Evolutionary conservation across 1,140 invertebrate species (phyloP), one percentile per base, ranked within the genome.

Genomic region (Ctenoplectra terminalis): DNA sequence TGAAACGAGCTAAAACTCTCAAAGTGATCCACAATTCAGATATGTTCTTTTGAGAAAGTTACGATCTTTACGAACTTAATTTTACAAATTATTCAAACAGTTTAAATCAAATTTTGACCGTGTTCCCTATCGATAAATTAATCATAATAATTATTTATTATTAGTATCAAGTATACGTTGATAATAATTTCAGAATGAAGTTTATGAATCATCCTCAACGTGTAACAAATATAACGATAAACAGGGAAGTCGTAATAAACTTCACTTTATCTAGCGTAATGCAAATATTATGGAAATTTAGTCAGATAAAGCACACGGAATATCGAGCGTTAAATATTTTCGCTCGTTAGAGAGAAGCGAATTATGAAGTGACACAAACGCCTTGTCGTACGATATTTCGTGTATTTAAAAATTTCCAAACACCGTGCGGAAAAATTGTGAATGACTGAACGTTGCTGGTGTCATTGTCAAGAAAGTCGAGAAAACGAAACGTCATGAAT

Each of bases 271-370:
- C 58, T 54, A 43, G 1, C 8, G 2, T 23, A 50, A 79, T 50
- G 48, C 48, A 73, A 37, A 46, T 63, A n/a, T 54, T 63, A 80
- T 73, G 58, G 29, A 56, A 73, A 73, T 69, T 40, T 13, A 0
- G 23, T 1, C 8, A 48, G 63, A 50, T 26, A 46, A 26, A 58
- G 23, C 13, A 1, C 13, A 0, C 6, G 17, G 15, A 15, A 2
- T 13, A 37, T 23, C 9, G 17, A 29, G n/a, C 40, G 15, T 29
- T 26, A 13, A 23, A 8, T 26, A 40, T n/a, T 52, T 20, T 26
- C 8, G 23, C 29, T n/a, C 5, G 4, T 52, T 29, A 23, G 2
- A 1, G 2, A 1, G 37, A 67, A 66, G 20, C 11, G 2, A 31
- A 17, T 71, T 40, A 26, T 54, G 7, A 0, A 0, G 40, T 3